These are phyloP conservation scores for Syngnathus typhle DNA, from an alignment of 2,113 vertebrate genomes.

Conservation along the genomic window DNA sequence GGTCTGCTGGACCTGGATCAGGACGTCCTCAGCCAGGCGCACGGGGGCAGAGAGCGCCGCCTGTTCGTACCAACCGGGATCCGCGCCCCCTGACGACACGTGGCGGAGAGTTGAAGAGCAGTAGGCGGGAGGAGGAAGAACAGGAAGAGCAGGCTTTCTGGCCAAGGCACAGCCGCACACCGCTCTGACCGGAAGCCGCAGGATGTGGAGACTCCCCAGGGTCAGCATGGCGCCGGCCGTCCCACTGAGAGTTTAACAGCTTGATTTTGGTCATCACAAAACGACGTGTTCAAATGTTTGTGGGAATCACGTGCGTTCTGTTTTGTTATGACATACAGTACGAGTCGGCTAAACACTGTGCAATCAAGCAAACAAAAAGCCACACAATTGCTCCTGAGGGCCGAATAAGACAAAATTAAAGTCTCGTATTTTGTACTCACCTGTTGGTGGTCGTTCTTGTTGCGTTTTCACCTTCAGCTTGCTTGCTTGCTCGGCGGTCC, in stretches of 20 bases:
- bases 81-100: not conserved
- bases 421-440: not conserved
- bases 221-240: not conserved
- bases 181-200: not conserved
- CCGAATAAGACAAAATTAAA: not conserved
- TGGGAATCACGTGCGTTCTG: not conserved
- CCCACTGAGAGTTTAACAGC: not conserved
- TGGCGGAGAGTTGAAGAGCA: not conserved
- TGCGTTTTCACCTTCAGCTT: not conserved
- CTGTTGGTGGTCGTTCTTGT: not conserved
- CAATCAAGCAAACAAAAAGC: not conserved
- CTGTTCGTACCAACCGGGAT: slow-evolving; percentile 66
- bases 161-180: not conserved
- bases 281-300: not conserved
- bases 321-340: not conserved
- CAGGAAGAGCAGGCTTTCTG: not conserved
- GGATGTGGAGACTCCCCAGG: not conserved
- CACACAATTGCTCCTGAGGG: no score
- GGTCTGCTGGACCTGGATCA: slow-evolving; percentile 67
- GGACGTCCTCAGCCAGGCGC: slow-evolving; percentile 67
- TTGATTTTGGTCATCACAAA: not conserved
- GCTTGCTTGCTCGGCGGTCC: not conserved
- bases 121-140: not conserved
- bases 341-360: not conserved
- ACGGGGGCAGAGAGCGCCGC: slow-evolving; percentile 70